phyloP scores from a whole-genome alignment of 30 jellyfish, hydroid and myxozoan genomes.

The Clytia hemisphaerica region DNA sequence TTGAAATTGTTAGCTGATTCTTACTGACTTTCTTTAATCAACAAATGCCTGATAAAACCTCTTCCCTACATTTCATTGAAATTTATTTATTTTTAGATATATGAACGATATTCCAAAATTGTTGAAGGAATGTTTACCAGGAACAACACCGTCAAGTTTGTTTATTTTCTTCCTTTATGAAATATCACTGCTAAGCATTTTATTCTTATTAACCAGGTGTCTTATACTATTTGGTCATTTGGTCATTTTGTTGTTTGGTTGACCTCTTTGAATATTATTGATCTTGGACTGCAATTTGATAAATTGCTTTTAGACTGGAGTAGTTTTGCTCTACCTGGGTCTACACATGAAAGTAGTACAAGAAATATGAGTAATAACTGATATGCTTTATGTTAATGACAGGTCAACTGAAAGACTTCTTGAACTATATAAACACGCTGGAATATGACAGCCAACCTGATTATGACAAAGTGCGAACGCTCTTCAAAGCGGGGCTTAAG shows the following conservation, averaged over 20 bases:
- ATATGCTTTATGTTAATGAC: background rate
- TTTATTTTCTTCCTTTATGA: background rate
- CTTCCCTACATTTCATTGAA: background rate
- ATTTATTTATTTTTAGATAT: slow-evolving; percentile 30
- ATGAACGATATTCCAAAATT: slow-evolving; percentile 46
- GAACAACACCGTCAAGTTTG: slow-evolving; percentile 43
- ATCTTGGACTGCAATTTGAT: too few relatives aligned
- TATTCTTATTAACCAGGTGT: too few relatives aligned
- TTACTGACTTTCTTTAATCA: too few relatives aligned
- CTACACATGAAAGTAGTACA: background rate
- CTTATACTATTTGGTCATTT: too few relatives aligned
- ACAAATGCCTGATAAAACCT: too few relatives aligned
- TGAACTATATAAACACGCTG: slow-evolving; percentile 42
- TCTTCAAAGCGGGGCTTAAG: slow-evolving; percentile 52
- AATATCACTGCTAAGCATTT: too few relatives aligned
- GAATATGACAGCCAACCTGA: slow-evolving; percentile 68
- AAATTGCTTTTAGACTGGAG: too few relatives aligned
- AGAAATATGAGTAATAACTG: background rate
- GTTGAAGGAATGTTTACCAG: slow-evolving; percentile 29
- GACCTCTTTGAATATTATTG: too few relatives aligned
- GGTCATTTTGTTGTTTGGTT: too few relatives aligned
- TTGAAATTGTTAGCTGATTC: too few relatives aligned
- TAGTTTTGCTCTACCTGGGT: too few relatives aligned
- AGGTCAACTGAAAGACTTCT: slow-evolving; percentile 54
- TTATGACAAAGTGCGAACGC: slow-evolving; percentile 38